Evolutionary conservation across 2,113 vertebrate species (phyloP).

Genomic region (Salvator merianae): DNA sequence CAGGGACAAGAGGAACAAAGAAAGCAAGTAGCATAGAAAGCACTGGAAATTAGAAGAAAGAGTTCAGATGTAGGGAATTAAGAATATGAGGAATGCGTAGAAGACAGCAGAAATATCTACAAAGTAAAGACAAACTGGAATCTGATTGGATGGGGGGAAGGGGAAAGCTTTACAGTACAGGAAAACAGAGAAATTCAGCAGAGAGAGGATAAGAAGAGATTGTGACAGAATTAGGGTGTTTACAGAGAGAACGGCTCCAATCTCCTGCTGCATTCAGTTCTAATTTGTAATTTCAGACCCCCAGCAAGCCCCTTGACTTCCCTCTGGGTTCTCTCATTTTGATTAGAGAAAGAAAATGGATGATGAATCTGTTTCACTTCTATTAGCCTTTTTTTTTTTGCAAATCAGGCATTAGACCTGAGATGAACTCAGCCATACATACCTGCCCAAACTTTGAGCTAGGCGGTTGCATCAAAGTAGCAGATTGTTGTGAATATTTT

Average conservation of each 20-base stretch:
- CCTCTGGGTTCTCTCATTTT: not conserved
- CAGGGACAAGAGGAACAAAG: rapidly evolving
- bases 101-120: not conserved
- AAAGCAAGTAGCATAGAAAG: not conserved
- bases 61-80: too few species aligned
- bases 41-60: not conserved
- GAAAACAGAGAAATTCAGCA: too few species aligned
- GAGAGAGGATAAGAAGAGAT: not conserved
- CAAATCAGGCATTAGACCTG: not conserved
- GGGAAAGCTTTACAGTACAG: not conserved
- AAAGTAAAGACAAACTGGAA: not conserved
- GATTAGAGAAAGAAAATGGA: not conserved
- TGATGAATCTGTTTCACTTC: not conserved
- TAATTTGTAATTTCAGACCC: not conserved
- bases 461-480: not conserved
- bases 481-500: not conserved
- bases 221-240: not conserved
- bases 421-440: not conserved
- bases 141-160: not conserved
- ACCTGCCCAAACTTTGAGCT: not conserved
- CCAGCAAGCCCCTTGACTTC: not conserved
- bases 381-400: too few species aligned
- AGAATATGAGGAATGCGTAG: not conserved
- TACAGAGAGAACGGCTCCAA: constrained; percentile 13
- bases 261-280: constrained; percentile 22